Evolutionary conservation across 2,797 vertebrate species (phyloP).

Genomic region (Eulemur albifrons): DNA sequence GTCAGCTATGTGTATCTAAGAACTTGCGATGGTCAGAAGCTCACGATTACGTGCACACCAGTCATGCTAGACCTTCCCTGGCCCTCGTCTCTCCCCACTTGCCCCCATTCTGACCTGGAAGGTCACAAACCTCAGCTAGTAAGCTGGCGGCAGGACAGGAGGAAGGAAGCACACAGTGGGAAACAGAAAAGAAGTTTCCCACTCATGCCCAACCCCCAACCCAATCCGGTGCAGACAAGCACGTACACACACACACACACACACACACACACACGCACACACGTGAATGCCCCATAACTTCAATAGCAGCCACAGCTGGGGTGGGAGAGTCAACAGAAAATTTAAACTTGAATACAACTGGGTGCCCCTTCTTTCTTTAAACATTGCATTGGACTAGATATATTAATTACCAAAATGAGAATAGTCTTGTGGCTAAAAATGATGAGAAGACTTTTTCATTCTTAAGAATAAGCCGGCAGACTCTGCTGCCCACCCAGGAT

Average conservation of each 20-base stretch:
- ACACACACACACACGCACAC: too few species aligned
- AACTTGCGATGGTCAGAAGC: not conserved
- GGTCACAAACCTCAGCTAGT: not conserved
- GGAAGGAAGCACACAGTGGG: not conserved
- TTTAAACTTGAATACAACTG: not conserved
- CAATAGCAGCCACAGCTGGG: not conserved
- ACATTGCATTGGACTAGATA: not conserved
- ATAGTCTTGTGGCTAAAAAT: not conserved
- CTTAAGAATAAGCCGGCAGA: not conserved
- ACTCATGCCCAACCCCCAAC: not conserved
- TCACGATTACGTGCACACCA: accelerated
- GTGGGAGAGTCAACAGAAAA: not conserved
- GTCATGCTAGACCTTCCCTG: not conserved
- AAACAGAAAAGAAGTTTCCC: not conserved
- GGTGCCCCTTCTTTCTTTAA: not conserved
- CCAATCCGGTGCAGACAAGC: not conserved
- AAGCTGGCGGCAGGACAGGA: not conserved
- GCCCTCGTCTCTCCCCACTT: too few species aligned
- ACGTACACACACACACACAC: not conserved
- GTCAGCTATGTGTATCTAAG: not conserved
- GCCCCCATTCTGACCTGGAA: not conserved
- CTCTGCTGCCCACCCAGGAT: not conserved
- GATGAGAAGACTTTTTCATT: not conserved
- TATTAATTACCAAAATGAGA: not conserved
- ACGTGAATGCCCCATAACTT: not conserved